These are phyloP conservation scores for Montipora foliosa DNA, from an alignment of 64 coral and sea anemone genomes.

Conservation along the genomic window DNA sequence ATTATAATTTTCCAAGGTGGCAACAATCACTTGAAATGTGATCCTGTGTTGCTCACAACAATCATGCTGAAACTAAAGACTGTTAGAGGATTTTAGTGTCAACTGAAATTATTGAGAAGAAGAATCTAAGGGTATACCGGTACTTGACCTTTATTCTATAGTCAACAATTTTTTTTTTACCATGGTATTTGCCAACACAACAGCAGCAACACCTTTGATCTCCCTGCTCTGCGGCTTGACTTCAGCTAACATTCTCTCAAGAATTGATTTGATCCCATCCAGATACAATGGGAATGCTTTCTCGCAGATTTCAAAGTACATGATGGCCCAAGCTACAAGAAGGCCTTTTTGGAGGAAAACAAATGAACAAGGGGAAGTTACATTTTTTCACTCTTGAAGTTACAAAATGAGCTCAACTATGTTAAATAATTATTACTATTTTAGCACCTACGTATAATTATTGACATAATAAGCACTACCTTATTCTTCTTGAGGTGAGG, in stretches of 20 bases:
- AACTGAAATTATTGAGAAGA: too few relatives aligned
- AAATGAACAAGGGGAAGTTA: too few relatives aligned
- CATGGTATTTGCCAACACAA: conserved; percentile 12
- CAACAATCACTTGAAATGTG: too few relatives aligned
- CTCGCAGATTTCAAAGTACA: neutral
- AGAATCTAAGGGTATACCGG: too few relatives aligned
- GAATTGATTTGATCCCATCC: neutral
- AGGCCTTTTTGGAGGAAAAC: neutral
- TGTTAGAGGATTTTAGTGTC: too few relatives aligned
- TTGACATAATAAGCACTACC: neutral
- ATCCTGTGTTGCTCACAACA: too few relatives aligned
- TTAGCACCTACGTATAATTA: neutral
- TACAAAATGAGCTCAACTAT: too few relatives aligned
- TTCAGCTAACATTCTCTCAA: neutral
- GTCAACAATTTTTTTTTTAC: neutral
- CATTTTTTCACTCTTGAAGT: too few relatives aligned
- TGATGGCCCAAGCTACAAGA: neutral
- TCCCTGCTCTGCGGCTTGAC: neutral
- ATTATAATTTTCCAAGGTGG: too few relatives aligned
- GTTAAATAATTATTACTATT: too few relatives aligned
- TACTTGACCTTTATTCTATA: too few relatives aligned
- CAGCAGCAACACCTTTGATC: neutral
- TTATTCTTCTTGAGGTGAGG: conserved; percentile 3
- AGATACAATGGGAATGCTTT: neutral
- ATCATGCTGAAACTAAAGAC: too few relatives aligned